Percentiles rank a stretch among this genome's conserved stretches.
phyloP scores from a whole-genome alignment of 2,797 vertebrate species.

The Ctenosaura bakeri region DNA sequence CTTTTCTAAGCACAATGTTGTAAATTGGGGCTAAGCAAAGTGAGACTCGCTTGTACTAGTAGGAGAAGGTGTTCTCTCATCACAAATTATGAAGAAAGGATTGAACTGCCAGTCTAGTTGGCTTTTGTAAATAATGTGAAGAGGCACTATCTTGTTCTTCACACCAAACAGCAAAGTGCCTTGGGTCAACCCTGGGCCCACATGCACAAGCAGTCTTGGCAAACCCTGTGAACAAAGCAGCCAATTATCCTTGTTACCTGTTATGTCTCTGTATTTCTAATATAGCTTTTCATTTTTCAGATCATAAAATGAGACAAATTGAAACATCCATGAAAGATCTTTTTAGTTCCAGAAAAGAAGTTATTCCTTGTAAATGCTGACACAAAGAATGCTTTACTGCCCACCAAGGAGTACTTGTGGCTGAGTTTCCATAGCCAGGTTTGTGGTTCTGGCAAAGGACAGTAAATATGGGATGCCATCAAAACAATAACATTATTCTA shows the following conservation, averaged over 20 bases:
- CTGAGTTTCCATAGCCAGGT: constrained; percentile 63
- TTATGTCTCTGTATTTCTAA: constrained; percentile 19
- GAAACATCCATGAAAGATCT: constrained; percentile 10
- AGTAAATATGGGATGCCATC: constrained; percentile 48
- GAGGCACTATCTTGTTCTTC: neutral
- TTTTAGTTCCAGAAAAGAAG: constrained; percentile 31
- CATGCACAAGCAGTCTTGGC: too few species aligned
- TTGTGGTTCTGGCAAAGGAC: constrained; percentile 66
- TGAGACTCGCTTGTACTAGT: too few species aligned
- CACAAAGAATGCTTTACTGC: constrained; percentile 62
- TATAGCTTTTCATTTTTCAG: neutral
- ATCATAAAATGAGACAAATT: constrained; percentile 17
- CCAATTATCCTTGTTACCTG: neutral
- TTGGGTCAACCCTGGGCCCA: neutral
- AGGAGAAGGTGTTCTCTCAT: too few species aligned
- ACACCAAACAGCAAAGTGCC: neutral
- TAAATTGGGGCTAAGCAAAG: too few species aligned
- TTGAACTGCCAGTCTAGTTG: too few species aligned
- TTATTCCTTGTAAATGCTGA: constrained; percentile 49
- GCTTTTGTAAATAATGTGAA: neutral
- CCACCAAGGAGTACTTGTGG: constrained; percentile 67
- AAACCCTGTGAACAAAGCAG: neutral
- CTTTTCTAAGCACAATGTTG: neutral
- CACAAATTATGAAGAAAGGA: too few species aligned
- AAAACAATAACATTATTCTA: constrained; percentile 39